Base-by-base conservation (phyloP, 2,113 vertebrate species). In the Salminus brasiliensis region DNA sequence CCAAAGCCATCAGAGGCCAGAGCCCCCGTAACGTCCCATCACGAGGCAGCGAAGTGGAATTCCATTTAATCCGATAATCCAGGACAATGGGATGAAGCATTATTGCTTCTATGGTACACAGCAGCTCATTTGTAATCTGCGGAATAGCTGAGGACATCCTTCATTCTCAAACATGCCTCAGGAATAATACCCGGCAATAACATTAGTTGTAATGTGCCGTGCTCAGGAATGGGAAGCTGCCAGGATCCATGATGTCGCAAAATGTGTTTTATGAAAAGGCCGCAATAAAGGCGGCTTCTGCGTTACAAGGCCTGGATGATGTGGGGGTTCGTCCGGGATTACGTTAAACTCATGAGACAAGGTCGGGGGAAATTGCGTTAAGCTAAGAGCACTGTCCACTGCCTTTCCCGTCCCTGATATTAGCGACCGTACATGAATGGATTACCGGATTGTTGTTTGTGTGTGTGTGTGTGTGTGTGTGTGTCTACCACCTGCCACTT, bases 61-160 rank as follows among this genome's bases (percentile, higher is more conserved):
- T 67, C 69, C 8, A 5, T 74, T 53, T 67, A 67, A 80, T 80
- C 36, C 62, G 74, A 67, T 74, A 80, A 74, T 80, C 71, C 66
- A n/a, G 21, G 18, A 30, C 21, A 63, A 63, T 7, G 16, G 59
- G 71, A 65, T 62, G 36, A 79, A 72, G 30, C 59, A n/a, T 60
- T 70, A 70, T 60, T 63, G 76, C 68, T 72, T 47, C 72, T 79
- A 29, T 18, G 5, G 47, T 49, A 49, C 18, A 49, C 43, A 49
- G 47, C 47, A 6, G 47, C 62, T 62, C 68, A 72, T 49, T 52
- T 45, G 43, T 62, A 80, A 79, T 73, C 70, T 73, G 59, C 15
- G 29, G 8, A 32, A 55, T 45, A 67, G 73, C 16, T 15, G 41
- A 27, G 53, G 65, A 74, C 34, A 74, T 63, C 21, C 47, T 34